Evolutionary conservation across 2,113 vertebrate genomes (phyloP), one percentile per base, ranked within the genome.

Genomic region (Poeciliopsis retropinna): DNA sequence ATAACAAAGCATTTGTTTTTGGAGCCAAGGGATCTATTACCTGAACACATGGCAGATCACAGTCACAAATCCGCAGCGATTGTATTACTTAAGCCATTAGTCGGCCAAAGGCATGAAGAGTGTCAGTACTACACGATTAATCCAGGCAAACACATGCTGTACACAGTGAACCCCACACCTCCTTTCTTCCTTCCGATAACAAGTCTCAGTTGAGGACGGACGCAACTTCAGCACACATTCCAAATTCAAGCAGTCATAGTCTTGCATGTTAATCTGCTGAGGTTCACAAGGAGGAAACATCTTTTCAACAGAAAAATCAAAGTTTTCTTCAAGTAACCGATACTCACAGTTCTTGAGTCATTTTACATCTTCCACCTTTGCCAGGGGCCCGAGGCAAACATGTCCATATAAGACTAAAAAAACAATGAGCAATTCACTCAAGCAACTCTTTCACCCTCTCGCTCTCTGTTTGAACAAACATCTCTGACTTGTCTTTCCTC

Each of bases 21-120:
- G 13, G 41, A 76, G 79, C 37, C 22, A 6, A 73, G 63, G 64
- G 86, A 82, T 91, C 75, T 72, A 72, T 88, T 87, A 89, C 80
- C 86, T 87, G 84, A 89, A 78, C 85, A 87, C 89, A 92, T 93
- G 91, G 88, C 84, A 80, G 84, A 84, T 83, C 80, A 84, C 62
- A 73, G 75, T 66, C 80, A 75, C 87, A 88, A 86, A 92, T 91
- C 88, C 64, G 28, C 60, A 70, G 82, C 85, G 92, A 92, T 92
- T 92, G 70, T 74, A 68, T 67, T 84, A 74, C 65, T 68, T 88
- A 83, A 91, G 12, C 85, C 83, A 81, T 64, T 63, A 81, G 84
- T 70, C 76, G 80, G 71, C 81, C 62, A 28, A 34, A 54, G 51
- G 63, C 78, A 78, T 10, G 28, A 82, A 67, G 14, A 85, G 85